A percentile compares a stretch with the other conserved stretches of the same genome.
Conservation (phyloP, 1,140 invertebrate genomes). For the Marisa cornuarietis region DNA sequence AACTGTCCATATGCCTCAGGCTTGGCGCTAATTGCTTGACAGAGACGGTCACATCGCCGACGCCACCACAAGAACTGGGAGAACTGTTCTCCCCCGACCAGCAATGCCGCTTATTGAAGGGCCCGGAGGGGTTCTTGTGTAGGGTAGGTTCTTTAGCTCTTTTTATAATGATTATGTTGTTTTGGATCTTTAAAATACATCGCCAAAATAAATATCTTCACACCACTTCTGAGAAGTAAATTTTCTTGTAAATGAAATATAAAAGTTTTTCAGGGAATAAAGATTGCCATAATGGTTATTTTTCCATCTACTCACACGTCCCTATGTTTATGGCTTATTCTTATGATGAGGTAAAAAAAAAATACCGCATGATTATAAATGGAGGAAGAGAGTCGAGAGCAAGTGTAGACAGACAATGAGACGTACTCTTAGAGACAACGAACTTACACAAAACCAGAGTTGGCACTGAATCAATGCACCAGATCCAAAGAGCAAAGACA, state of each 20-base stretch:
- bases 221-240: background rate
- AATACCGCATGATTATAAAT: too few relatives aligned
- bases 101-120: constrained; percentile 18
- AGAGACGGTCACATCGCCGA: constrained; percentile 1
- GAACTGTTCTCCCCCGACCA: constrained; percentile 18
- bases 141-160: background rate
- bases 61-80: constrained; percentile 15
- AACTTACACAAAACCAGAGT: too few relatives aligned
- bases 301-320: too few relatives aligned
- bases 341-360: too few relatives aligned
- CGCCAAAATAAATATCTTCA: background rate
- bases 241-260: background rate
- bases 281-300: too few relatives aligned
- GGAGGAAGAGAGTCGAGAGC: too few relatives aligned
- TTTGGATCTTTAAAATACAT: too few relatives aligned
- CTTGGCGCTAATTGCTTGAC: constrained; percentile 20
- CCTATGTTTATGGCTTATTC: too few relatives aligned
- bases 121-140: constrained; percentile 23
- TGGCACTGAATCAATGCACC: too few relatives aligned
- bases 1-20: constrained; percentile 3
- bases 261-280: background rate
- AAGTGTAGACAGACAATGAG: too few relatives aligned
- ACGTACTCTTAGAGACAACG: too few relatives aligned
- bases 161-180: background rate
- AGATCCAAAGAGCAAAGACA: too few relatives aligned